Percentiles rank a stretch among this genome's conserved stretches.
Evolutionary conservation across 2,797 vertebrate species (phyloP).

Genomic region (Malurus leucopterus): DNA sequence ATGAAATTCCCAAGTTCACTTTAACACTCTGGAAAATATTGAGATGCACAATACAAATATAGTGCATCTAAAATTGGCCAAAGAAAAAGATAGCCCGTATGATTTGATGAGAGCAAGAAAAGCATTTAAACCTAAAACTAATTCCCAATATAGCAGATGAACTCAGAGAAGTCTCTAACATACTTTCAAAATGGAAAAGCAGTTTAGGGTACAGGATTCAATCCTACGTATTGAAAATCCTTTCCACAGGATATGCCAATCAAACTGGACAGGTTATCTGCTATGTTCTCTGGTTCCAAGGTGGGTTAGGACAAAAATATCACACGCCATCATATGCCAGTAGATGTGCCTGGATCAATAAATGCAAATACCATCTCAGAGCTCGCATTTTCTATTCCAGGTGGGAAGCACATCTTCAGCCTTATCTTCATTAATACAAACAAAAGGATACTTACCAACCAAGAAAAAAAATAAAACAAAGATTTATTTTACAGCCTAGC

Average conservation of each 20-base stretch:
- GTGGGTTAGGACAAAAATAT: slow-evolving; percentile 42
- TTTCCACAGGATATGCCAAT: slow-evolving; percentile 13
- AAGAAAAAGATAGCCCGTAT: neutral
- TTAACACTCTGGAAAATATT: neutral
- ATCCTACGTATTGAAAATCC: neutral
- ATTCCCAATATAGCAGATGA: neutral
- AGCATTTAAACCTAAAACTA: slow-evolving; percentile 9
- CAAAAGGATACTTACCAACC: neutral
- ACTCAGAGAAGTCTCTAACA: neutral
- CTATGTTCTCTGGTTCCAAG: neutral
- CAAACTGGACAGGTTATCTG: slow-evolving; percentile 32
- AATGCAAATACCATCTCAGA: slow-evolving; percentile 29
- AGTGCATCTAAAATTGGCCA: neutral
- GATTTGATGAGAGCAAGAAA: neutral
- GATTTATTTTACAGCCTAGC: neutral
- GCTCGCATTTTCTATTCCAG: neutral
- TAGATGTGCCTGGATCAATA: slow-evolving; percentile 39
- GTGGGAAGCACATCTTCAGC: neutral
- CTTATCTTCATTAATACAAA: slow-evolving; percentile 35
- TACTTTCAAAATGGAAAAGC: neutral
- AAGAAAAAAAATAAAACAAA: neutral
- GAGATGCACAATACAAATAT: neutral
- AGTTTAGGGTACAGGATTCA: neutral
- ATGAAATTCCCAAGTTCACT: neutral
- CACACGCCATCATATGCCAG: neutral